Evolutionary conservation across 2,797 vertebrate genomes (phyloP).

Genomic region (Chiloscyllium punctatum): DNA sequence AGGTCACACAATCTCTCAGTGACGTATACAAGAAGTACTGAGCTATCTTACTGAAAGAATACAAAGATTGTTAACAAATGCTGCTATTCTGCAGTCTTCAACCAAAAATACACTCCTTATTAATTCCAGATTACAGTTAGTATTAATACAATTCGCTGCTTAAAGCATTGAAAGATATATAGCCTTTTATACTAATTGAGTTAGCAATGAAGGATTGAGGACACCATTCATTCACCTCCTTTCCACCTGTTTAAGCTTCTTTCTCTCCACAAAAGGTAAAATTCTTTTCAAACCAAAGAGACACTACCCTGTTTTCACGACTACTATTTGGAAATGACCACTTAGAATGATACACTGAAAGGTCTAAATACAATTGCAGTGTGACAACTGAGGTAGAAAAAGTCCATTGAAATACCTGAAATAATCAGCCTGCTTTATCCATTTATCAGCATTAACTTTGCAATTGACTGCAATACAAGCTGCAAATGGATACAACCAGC

Average conservation of each 20-base stretch:
- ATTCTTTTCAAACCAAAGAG: background rate
- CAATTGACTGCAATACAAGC: background rate
- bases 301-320: background rate
- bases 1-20: background rate
- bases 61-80: background rate
- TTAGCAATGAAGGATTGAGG: background rate
- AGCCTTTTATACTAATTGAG: background rate
- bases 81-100: background rate
- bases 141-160: background rate
- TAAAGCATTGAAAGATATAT: background rate
- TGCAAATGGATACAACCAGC: background rate
- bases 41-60: background rate
- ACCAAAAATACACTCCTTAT: background rate
- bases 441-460: background rate
- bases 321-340: background rate
- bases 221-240: background rate
- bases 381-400: background rate
- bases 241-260: background rate
- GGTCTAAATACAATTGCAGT: background rate
- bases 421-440: background rate
- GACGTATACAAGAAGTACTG: background rate
- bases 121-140: background rate
- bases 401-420: background rate
- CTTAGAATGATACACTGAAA: background rate
- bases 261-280: background rate